phyloP scores from a whole-genome alignment of 2,113 vertebrate species.

The Megalops atlanticus region DNA sequence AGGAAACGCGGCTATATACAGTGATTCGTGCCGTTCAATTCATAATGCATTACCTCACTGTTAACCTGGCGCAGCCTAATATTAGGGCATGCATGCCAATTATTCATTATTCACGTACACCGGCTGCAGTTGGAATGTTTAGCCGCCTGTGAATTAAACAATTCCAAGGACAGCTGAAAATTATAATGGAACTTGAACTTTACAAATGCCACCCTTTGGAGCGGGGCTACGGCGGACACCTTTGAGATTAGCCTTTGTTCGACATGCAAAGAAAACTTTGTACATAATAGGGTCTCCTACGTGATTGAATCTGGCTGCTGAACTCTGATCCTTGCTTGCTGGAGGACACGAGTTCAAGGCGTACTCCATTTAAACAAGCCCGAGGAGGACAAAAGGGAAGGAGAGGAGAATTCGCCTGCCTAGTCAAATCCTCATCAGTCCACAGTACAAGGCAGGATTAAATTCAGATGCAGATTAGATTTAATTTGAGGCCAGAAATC shows the following conservation, averaged over 20 bases:
- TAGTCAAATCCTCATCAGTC: constrained; percentile 33
- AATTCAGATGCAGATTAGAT: constrained; percentile 15
- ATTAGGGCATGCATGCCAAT: constrained; percentile 15
- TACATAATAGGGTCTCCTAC: constrained; percentile 60
- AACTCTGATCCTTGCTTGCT: constrained; percentile 65
- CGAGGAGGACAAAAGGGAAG: constrained; percentile 21
- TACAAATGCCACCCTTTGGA: neutral
- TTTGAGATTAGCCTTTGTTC: constrained; percentile 3
- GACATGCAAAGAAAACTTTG: constrained; percentile 29
- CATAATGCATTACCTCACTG: constrained; percentile 40
- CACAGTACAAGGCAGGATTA: constrained; percentile 12
- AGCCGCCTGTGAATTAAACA: neutral
- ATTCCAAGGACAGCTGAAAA: constrained; percentile 3
- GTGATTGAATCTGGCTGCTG: constrained; percentile 56
- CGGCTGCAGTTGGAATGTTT: neutral
- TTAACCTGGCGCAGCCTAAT: constrained; percentile 33
- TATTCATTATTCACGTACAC: constrained; percentile 20
- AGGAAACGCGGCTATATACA: constrained; percentile 22
- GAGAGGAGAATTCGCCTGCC: constrained; percentile 17
- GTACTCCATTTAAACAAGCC: constrained; percentile 25
- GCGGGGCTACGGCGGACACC: neutral
- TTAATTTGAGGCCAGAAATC: neutral
- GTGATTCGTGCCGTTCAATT: constrained; percentile 31
- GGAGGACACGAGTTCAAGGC: constrained; percentile 59
- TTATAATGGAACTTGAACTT: constrained; percentile 6